These are phyloP conservation scores for Xiphophorus couchianus DNA, from an alignment of 2,113 vertebrate genomes.

Conservation along the genomic window DNA sequence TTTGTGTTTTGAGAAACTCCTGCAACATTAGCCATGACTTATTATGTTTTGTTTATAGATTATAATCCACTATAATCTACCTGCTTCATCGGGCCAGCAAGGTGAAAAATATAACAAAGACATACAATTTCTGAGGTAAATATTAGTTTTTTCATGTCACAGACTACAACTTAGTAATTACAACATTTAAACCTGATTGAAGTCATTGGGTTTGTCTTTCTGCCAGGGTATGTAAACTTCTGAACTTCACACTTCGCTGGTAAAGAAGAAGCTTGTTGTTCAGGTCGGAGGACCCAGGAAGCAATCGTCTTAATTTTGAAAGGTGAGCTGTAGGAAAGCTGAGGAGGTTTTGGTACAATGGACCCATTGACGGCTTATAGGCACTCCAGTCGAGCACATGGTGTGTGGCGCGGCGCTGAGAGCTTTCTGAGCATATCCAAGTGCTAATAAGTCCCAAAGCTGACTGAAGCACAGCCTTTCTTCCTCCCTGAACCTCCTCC, in stretches of 20 bases:
- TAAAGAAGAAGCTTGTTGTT: constrained; percentile 59
- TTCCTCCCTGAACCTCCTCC: constrained; percentile 75
- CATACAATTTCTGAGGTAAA: too few relatives aligned
- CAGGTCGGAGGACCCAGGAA: constrained; percentile 48
- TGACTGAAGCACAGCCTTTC: constrained; percentile 69
- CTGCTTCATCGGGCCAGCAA: too few relatives aligned
- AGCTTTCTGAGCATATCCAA: constrained; percentile 77
- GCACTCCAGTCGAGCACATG: constrained; percentile 58
- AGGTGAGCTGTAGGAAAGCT: constrained; percentile 61
- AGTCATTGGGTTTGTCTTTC: neutral
- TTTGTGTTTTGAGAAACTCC: too few relatives aligned
- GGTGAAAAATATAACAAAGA: too few relatives aligned
- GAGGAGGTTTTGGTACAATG: constrained; percentile 71
- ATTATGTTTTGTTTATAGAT: too few relatives aligned
- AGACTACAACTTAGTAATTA: too few relatives aligned
- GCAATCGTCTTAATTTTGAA: constrained; percentile 54
- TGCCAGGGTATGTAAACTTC: neutral
- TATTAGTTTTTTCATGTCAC: too few relatives aligned
- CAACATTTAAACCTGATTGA: too few relatives aligned
- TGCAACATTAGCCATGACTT: too few relatives aligned
- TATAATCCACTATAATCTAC: too few relatives aligned
- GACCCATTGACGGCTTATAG: constrained; percentile 73
- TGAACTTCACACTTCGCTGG: constrained; percentile 49
- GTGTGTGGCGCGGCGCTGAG: constrained; percentile 68
- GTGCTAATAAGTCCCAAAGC: constrained; percentile 80